Evolutionary conservation across 2,797 vertebrate genomes (phyloP), one percentile per base, ranked within the genome.

Genomic region (Echeneis naucrates): DNA sequence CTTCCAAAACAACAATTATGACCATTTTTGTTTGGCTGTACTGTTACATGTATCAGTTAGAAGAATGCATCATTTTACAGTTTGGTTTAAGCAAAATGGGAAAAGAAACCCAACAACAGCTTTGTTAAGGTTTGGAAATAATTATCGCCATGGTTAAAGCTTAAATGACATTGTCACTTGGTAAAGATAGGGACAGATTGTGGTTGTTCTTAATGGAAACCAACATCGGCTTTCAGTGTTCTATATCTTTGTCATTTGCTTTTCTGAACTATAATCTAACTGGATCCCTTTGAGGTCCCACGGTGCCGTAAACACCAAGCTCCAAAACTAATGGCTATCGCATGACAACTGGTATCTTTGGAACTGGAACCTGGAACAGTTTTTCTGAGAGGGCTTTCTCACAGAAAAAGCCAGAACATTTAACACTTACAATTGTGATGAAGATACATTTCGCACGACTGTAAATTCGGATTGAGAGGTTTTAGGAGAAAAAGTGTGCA

Each of bases 401-500:
- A 16, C 11, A 13, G 24, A 5, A 27, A 13, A 27, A n/a, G n/a
- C n/a, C n/a, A n/a, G n/a, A n/a, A n/a, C n/a, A n/a, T n/a, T n/a
- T n/a, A n/a, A n/a, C n/a, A n/a, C n/a, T n/a, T n/a, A n/a, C n/a
- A n/a, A n/a, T n/a, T 8, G 2, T 17, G 12, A 50, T 26, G 12
- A 23, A 11, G n/a, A 21, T n/a, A 50, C 26, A 24, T 26, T 12
- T 26, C 26, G 21, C 38, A 24, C 45, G 16, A 40, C 3, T 26
- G 12, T 1, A 27, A 53, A 17, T 60, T 33, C 37, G 27, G 4
- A 37, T 26, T 51, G 32, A 35, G 13, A 11, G 14, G 26, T 8
- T 47, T 66, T 52, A 24, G 32, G 9, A 55, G 51, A 47, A 37
- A 48, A n/a, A n/a, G n/a, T n/a, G n/a, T n/a, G n/a, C n/a, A 8